Evolutionary conservation across 2,113 vertebrate species (phyloP).

Genomic region (Abramis brama): DNA sequence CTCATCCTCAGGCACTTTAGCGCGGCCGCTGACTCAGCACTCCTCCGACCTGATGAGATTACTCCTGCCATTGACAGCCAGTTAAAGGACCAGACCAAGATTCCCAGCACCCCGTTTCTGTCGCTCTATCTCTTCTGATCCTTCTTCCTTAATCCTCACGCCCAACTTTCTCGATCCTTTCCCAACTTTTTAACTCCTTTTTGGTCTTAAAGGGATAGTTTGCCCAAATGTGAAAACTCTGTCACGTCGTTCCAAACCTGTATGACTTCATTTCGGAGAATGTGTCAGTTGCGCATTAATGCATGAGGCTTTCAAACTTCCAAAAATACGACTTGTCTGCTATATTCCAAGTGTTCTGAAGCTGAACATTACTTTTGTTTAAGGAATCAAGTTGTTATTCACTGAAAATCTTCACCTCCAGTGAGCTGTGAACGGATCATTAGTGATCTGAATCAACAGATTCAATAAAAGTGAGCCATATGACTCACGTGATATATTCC

Average conservation of each 20-base stretch:
- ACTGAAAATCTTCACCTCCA: not conserved
- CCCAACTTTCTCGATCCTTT: not conserved
- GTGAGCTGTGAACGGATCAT: not conserved
- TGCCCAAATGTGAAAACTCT: not conserved
- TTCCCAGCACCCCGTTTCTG: conserved; percentile 63
- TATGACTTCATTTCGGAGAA: not conserved
- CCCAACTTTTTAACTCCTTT: not conserved
- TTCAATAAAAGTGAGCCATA: not conserved
- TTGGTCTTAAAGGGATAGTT: not conserved
- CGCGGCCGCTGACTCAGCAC: conserved; percentile 88
- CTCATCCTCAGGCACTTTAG: conserved; percentile 93
- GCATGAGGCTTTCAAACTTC: not conserved
- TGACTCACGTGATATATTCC: no score
- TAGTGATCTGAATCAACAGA: not conserved
- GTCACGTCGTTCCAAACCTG: not conserved
- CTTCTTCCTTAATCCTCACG: not conserved
- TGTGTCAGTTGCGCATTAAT: not conserved
- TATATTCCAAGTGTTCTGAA: not conserved
- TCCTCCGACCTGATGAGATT: conserved; percentile 90
- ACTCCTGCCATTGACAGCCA: conserved; percentile 89
- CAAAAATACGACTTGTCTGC: no score
- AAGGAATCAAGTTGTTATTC: not conserved
- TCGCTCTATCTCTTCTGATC: conserved; percentile 7
- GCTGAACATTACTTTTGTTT: not conserved
- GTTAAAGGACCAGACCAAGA: conserved; percentile 80